Evolutionary conservation across 2,113 vertebrate genomes (phyloP), one percentile per base, ranked within the genome.

Genomic region (Rhineura floridana): DNA sequence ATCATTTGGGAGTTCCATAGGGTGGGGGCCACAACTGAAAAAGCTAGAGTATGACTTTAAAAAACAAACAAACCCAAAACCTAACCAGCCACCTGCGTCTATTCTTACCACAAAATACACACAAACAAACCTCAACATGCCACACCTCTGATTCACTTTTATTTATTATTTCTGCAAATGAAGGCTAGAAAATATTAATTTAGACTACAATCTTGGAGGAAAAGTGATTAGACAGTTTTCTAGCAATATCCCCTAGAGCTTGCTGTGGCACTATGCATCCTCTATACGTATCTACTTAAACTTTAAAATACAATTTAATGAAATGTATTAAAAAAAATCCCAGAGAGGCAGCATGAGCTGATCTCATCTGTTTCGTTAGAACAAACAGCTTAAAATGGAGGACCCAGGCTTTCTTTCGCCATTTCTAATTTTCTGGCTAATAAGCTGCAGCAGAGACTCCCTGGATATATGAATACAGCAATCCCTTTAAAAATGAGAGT

Each of bases 351-450:
- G 91, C 86, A 89, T 80, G 85, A 94, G n/a, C 85, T 89, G 62
- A 87, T 90, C 89, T 92, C 81, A 4, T 90, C 81, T 85, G 88
- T 91, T 93, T 95, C 90, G 92, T 93, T 91, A 94, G 87, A 92
- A 92, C 91, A 91, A 94, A 93, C 91, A 94, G 93, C 86, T 96
- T 93, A 89, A 94, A 91, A 95, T 92, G 89, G 91, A 94, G 93
- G 91, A 93, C 94, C 93, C 15, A 42, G 93, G 95, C 93, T 95
- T 93, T 93, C 85, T 95, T 96, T 95, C 91, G 91, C 89, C 91
- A 94, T 84, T 91, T 95, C 93, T 93, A 94, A 96, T 95, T 96
- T 96, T 95, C 93, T 93, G 88, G 93, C 85, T 94, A 95, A 95
- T 95, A 96, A 95, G 91, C 94, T 91, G 94, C 93, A 95, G 93